A percentile compares a stretch with the other conserved stretches of the same genome.
phyloP scores from a whole-genome alignment of 2,113 vertebrate genomes.

The Pampusana beccarii region DNA sequence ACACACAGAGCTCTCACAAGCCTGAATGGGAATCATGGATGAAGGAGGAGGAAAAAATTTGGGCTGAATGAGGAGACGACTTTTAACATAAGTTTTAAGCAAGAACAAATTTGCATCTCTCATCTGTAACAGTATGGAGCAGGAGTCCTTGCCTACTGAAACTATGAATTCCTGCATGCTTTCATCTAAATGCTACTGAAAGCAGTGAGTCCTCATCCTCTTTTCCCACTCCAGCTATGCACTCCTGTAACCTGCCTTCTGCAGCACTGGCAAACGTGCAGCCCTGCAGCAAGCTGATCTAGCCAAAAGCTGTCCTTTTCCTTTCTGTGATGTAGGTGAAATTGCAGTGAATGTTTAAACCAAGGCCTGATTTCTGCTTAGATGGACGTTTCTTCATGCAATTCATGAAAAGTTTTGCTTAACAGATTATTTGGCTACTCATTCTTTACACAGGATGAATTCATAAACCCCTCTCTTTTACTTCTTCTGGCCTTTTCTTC shows the following conservation, averaged over 20 bases:
- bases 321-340: not conserved
- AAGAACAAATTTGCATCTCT: not conserved
- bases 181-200: not conserved
- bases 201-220: not conserved
- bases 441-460: not conserved
- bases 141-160: not conserved
- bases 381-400: not conserved
- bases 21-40: not conserved
- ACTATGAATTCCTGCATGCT: not conserved
- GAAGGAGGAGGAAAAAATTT: not conserved
- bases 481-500: not conserved
- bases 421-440: not conserved
- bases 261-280: not conserved
- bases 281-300: not conserved
- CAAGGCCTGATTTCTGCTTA: not conserved
- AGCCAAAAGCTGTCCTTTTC: not conserved
- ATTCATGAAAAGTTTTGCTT: not conserved
- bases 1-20: not conserved
- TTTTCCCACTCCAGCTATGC: not conserved
- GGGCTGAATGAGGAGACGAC: not conserved
- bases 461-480: not conserved
- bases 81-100: not conserved
- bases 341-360: not conserved
- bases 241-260: not conserved
- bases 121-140: not conserved